phyloP scores from a whole-genome alignment of 2,113 vertebrate genomes.

The Nettapus auritus region DNA sequence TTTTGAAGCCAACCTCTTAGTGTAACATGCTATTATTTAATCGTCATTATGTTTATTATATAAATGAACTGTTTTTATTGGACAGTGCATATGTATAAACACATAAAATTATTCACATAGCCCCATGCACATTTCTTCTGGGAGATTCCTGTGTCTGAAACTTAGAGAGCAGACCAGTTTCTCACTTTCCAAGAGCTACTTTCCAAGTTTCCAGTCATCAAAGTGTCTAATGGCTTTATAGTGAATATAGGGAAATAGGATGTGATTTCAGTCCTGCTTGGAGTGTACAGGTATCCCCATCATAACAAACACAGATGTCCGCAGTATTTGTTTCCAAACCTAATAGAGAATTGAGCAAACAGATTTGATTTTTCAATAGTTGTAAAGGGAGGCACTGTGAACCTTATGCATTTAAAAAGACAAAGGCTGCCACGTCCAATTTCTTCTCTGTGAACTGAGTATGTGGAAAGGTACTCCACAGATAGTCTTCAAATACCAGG shows the following conservation, averaged over 20 bases:
- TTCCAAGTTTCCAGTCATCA: not conserved
- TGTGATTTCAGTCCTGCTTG: not conserved
- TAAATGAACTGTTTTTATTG: conserved; percentile 44
- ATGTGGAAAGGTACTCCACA: not conserved
- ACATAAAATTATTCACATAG: conserved; percentile 13
- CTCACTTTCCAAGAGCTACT: not conserved
- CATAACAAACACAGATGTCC: not conserved
- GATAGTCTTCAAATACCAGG: not conserved
- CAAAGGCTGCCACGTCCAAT: not conserved
- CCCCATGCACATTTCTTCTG: conserved; percentile 19
- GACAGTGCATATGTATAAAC: conserved; percentile 30
- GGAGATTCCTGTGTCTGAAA: conserved; percentile 40
- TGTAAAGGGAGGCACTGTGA: not conserved
- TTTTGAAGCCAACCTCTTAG: conserved; percentile 27
- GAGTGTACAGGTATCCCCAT: not conserved
- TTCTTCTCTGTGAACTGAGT: not conserved
- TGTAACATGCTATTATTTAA: conserved; percentile 51
- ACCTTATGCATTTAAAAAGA: not conserved
- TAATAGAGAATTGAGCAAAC: not conserved
- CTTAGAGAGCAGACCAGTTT: not conserved
- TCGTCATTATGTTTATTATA: conserved; percentile 6
- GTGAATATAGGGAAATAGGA: not conserved
- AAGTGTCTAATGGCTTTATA: not conserved
- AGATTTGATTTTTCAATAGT: not conserved
- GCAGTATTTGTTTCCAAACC: not conserved